phyloP scores from a whole-genome alignment of 2,888 invertebrate species.

The Drosophila niveifrons region DNA sequence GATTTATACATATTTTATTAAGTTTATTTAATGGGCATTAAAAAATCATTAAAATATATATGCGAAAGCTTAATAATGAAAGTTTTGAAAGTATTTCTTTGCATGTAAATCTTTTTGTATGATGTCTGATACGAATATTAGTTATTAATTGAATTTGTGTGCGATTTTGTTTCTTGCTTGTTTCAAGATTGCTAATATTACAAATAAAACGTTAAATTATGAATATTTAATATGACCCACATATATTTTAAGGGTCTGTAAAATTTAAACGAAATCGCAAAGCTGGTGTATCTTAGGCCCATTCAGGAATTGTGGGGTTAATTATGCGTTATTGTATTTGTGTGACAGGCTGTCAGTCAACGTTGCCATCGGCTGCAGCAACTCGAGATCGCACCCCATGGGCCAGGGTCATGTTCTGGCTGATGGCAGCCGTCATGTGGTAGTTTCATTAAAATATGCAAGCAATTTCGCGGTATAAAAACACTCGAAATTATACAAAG shows the following conservation, averaged over 20 bases:
- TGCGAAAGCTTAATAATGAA: too few species aligned
- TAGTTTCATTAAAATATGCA: conserved; percentile 78
- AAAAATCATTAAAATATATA: too few species aligned
- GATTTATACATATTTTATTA: too few species aligned
- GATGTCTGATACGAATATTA: too few species aligned
- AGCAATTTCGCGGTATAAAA: conserved; percentile 79
- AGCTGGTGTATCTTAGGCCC: not conserved
- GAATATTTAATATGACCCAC: not conserved
- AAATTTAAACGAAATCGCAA: not conserved
- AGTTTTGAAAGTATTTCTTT: too few species aligned
- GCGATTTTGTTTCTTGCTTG: too few species aligned
- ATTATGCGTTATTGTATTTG: conserved; percentile 37
- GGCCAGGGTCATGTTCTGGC: conserved; percentile 39
- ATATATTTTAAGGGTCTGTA: too few species aligned
- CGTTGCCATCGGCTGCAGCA: conserved; percentile 45
- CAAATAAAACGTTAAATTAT: too few species aligned
- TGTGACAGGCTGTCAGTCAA: conserved; percentile 57
- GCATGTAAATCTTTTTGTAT: too few species aligned
- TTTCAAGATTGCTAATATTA: too few species aligned
- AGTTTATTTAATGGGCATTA: too few species aligned
- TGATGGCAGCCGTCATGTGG: conserved; percentile 72
- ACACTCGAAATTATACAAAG: conserved; percentile 73
- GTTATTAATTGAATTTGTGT: too few species aligned
- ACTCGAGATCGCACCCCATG: conserved; percentile 53
- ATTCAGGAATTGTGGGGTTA: conserved; percentile 12